Evolutionary conservation across 2,797 vertebrate species (phyloP).

Genomic region (Megalops cyprinoides): DNA sequence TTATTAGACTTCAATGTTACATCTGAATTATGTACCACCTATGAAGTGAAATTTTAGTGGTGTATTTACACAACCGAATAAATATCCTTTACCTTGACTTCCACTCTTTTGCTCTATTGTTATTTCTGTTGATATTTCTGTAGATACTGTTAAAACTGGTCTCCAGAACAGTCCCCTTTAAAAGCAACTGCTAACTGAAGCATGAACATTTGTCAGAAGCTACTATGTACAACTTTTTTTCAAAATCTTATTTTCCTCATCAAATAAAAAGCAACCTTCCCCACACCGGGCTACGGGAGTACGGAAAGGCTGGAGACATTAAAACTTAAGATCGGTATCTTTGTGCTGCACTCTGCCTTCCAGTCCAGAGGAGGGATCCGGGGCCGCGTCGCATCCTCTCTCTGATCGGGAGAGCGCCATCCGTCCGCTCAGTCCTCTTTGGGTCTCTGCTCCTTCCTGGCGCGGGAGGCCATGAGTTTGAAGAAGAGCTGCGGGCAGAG

Average conservation of each 20-base stretch:
- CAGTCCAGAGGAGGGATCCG: not conserved
- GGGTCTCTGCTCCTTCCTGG: slow-evolving; percentile 80
- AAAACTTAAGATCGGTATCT: not conserved
- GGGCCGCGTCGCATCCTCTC: no score
- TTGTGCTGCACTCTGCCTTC: not conserved
- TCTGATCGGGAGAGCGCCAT: no score
- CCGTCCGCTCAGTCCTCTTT: slow-evolving; percentile 74
- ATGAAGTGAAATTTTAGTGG: slow-evolving; percentile 16
- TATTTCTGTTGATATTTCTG: not conserved
- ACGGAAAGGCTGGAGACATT: not conserved
- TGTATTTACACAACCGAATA: slow-evolving; percentile 30
- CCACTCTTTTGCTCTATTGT: not conserved
- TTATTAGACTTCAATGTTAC: slow-evolving; percentile 7
- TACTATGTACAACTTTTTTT: not conserved
- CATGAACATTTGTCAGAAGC: not conserved
- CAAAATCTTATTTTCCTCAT: not conserved
- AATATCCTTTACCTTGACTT: slow-evolving; percentile 8
- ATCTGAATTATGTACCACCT: slow-evolving; percentile 23
- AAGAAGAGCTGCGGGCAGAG: slow-evolving; percentile 89
- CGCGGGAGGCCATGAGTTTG: slow-evolving; percentile 85
- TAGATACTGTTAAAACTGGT: not conserved
- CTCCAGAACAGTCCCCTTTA: not conserved
- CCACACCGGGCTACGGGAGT: not conserved
- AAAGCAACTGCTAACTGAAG: not conserved
- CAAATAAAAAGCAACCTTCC: not conserved